Evolutionary conservation across 2,888 invertebrate genomes (phyloP), one percentile per base, ranked within the genome.

Genomic region (Noctua comes): DNA sequence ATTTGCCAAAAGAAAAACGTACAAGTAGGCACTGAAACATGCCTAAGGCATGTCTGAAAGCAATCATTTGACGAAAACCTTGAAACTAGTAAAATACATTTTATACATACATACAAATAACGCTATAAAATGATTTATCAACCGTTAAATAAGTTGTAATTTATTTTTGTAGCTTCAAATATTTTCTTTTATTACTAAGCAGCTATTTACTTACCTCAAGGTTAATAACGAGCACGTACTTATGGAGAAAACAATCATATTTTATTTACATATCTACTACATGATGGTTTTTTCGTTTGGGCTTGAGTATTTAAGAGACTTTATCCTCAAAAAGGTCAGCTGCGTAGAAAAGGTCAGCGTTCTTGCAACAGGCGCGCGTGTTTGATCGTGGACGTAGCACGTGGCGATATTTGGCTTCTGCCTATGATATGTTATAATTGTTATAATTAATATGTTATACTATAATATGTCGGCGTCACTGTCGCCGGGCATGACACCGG

Each of bases 61-160:
- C 78, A 88, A 84, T 87, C 31, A 72, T 82, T 74, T 75, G 48
- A 79, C 31, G 48, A 31, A 73, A 77, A 77, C 77, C 79, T 86
- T 84, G 84, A 51, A 79, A 76, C 62, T 66, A 77, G 65, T 76
- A 69, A 62, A 71, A 70, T 40, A 75, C 64, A 68, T 78, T 75
- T 43, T 59, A 59, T 75, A n/a, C 43, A 59, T 75, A n/a, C 43
- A 46, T 46, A 77, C 57, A 66, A 76, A 62, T 62, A 82, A 84
- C 31, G 73, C 73, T 72, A 66, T 11, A 36, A 24, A 73, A 68
- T 79, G 71, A 85, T 79, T 74, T 79, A 79, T 76, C 27, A 27
- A 66, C 54, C 54, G 59, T 83, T 70, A 71, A 73, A 75, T 68
- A 74, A 79, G 36, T 83, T 80, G 31, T 73, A 43, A 69, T 69